A percentile compares a stretch with the other conserved stretches of the same genome.
Evolutionary conservation across 1,140 invertebrate species (phyloP).

Genomic region (Euwallacea fornicatus): DNA sequence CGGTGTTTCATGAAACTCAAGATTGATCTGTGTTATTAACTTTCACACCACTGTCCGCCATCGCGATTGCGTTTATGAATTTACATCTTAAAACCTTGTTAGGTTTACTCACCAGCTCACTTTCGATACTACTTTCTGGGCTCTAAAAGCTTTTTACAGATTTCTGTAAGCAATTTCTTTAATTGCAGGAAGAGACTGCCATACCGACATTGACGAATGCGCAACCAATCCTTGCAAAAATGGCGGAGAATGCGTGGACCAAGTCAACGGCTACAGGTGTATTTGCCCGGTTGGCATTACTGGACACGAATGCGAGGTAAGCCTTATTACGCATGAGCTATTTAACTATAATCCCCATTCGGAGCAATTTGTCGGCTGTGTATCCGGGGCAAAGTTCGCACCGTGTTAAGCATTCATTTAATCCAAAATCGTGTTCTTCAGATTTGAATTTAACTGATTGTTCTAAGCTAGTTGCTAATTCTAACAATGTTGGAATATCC

Average conservation of each 20-base stretch:
- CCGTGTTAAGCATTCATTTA: slow-evolving; percentile 25
- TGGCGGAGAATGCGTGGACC: slow-evolving; percentile 81
- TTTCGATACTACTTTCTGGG: no score
- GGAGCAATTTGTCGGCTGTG: no score
- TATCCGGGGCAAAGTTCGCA: slow-evolving; percentile 13
- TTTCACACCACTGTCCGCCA: slow-evolving; percentile 7
- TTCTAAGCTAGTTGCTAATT: slow-evolving; percentile 29
- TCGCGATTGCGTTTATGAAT: not conserved
- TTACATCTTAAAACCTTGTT: no score
- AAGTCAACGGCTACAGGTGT: slow-evolving; percentile 77
- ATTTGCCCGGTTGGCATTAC: slow-evolving; percentile 82
- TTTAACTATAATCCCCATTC: no score
- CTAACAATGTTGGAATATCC: slow-evolving; percentile 33
- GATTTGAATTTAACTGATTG: slow-evolving; percentile 34
- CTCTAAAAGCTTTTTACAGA: not conserved
- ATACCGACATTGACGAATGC: slow-evolving; percentile 73
- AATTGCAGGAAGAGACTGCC: slow-evolving; percentile 63
- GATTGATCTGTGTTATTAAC: slow-evolving; percentile 14
- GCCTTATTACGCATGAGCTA: slow-evolving; percentile 14
- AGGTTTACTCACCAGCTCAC: no score
- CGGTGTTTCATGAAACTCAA: slow-evolving; percentile 16
- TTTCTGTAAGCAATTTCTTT: slow-evolving; percentile 20
- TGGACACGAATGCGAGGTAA: slow-evolving; percentile 76
- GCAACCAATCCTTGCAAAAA: slow-evolving; percentile 79
- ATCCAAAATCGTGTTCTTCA: slow-evolving; percentile 17